A percentile compares a stretch with the other conserved stretches of the same genome.
Conservation (phyloP, 2,888 invertebrate genomes). For the Drosophila stalkeri region DNA sequence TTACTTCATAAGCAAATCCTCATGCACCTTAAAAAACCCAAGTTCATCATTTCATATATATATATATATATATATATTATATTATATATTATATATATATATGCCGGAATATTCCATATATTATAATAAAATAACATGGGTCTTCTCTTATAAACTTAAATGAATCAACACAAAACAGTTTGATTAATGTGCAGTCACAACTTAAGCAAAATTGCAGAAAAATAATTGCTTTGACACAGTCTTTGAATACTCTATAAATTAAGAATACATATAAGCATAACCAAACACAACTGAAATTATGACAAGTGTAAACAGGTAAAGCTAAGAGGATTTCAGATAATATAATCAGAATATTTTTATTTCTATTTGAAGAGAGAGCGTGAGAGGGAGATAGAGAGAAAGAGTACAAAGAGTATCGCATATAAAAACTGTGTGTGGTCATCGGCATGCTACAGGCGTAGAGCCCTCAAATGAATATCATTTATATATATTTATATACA, state of each 20-base stretch:
- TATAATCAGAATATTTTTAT: not conserved
- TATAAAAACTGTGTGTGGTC: slow-evolving; percentile 38
- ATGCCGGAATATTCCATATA: not conserved
- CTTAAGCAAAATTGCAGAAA: not conserved
- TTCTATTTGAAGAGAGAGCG: not conserved
- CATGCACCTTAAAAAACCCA: not conserved
- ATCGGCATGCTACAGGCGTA: slow-evolving; percentile 69
- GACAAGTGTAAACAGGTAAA: not conserved
- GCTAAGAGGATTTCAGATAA: not conserved
- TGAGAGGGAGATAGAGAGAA: not conserved
- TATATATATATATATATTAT: not conserved
- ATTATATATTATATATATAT: not conserved
- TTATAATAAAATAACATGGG: not conserved
- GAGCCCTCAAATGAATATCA: slow-evolving; percentile 37
- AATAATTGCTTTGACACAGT: not conserved
- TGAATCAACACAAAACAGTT: slow-evolving; percentile 34
- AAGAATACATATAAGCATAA: not conserved
- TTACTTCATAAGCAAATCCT: not conserved
- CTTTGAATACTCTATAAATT: slow-evolving; percentile 10
- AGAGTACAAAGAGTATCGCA: not conserved
- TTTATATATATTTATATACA: slow-evolving; percentile 12
- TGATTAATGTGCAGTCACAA: slow-evolving; percentile 35
- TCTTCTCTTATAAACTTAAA: slow-evolving; percentile 9
- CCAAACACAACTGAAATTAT: not conserved
- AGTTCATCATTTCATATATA: not conserved